Evolutionary conservation across 2,797 vertebrate species (phyloP).

Genomic region (Melanotaenia maccullochi): DNA sequence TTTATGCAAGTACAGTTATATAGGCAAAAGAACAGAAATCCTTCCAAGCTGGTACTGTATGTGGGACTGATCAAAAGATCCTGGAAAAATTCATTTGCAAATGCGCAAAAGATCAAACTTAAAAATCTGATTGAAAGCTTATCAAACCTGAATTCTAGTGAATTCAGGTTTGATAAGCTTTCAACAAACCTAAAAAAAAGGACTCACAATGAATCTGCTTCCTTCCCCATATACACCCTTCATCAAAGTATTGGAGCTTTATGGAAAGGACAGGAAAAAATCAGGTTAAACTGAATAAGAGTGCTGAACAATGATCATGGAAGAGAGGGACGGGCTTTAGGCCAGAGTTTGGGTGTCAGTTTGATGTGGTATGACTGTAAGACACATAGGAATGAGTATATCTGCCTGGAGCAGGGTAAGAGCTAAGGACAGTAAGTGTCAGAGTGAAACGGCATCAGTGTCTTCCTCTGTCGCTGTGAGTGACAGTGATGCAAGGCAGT

Average conservation of each 20-base stretch:
- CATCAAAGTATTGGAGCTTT: constrained; percentile 2
- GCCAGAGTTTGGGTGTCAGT: constrained; percentile 73
- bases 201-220: not conserved
- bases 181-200: not conserved
- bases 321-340: constrained; percentile 66
- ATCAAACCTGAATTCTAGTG: not conserved
- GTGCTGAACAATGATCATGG: constrained; percentile 41
- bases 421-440: constrained; percentile 81
- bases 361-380: constrained; percentile 79
- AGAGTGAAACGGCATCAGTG: constrained; percentile 78
- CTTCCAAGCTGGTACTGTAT: not conserved
- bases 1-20: too few relatives aligned
- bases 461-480: constrained; percentile 76
- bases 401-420: constrained; percentile 70
- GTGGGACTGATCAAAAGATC: too few relatives aligned
- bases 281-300: constrained; percentile 19
- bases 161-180: not conserved
- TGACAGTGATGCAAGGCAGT: constrained; percentile 80
- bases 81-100: too few relatives aligned
- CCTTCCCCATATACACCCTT: constrained; percentile 6
- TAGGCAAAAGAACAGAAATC: not conserved
- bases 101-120: too few relatives aligned
- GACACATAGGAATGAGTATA: constrained; percentile 56
- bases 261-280: constrained; percentile 24
- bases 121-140: not conserved